Evolutionary conservation across 2,113 vertebrate species (phyloP), one percentile per base, ranked within the genome.

Genomic region (Numenius arquata): DNA sequence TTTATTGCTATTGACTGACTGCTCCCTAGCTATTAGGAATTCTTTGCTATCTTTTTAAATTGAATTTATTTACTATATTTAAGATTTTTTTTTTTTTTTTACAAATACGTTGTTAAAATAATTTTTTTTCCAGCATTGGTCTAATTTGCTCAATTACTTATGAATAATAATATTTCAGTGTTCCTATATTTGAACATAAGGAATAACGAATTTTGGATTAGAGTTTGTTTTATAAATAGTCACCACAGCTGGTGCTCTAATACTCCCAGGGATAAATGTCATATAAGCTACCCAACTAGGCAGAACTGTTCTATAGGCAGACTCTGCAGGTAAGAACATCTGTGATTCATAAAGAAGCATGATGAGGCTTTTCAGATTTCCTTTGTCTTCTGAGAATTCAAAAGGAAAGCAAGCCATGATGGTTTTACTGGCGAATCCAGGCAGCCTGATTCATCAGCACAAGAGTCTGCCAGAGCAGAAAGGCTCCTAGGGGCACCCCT

Each of bases 261-360:
- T 55, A 62, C 32, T 85, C 50, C 41, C 74, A 75, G 47, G 52
- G 53, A 82, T 90, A 93, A 88, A 62, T 38, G 71, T 82, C 26
- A 1, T 38, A 15, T n/a, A 58, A 82, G 63, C 50, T 89, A 82
- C 55, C 52, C 53, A 70, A 3, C 66, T 52, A 43, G 47, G 66
- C 73, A 83, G n/a, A 90, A 68, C 61, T 58, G 58, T 52, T 71
- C 58, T 47, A 27, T 38, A 59, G 43, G 50, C 70, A 77, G 77
- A 62, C 55, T 75, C 58, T 43, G 70, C 90, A 93, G 94, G 77
- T 87, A 78, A 76, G 41, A 81, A 89, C 85, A 91, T 81, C 94
- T 94, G 81, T 58, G 74, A 78, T 71, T 81, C 56, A 66, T 58
- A 55, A 73, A 74, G 73, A 21, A 71, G 52, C 61, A 82, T 25